Conservation (phyloP, 2,888 invertebrate species). For the Polietes domitor region DNA sequence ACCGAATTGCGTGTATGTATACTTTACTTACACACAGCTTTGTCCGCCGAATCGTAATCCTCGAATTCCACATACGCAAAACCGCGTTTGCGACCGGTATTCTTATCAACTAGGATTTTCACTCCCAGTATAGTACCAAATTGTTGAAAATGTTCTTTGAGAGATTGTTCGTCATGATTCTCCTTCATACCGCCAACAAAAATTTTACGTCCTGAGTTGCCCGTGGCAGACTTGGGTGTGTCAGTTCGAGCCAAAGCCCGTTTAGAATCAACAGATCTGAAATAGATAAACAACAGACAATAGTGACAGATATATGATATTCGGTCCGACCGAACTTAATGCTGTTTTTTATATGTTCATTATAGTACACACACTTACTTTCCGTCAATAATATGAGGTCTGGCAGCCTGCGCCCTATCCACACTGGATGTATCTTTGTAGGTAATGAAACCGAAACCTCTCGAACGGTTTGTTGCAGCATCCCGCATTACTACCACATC, state of each 20-base stretch:
- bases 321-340: too few species aligned
- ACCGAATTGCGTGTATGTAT: too few species aligned
- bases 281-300: not conserved
- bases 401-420: conserved; percentile 75
- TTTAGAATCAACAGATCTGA: conserved; percentile 77
- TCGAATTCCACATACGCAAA: conserved; percentile 78
- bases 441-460: conserved; percentile 78
- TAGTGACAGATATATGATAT: too few species aligned
- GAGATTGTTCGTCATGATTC: conserved; percentile 74
- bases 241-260: conserved; percentile 77
- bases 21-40: conserved; percentile 75
- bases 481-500: conserved; percentile 78
- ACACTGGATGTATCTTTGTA: conserved; percentile 73
- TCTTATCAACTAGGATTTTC: conserved; percentile 76
- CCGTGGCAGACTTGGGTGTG: conserved; percentile 69
- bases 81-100: conserved; percentile 78
- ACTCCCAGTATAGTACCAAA: conserved; percentile 75
- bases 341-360: too few species aligned
- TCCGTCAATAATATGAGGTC: conserved; percentile 77
- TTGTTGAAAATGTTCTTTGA: conserved; percentile 76
- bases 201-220: conserved; percentile 74
- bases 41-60: conserved; percentile 75
- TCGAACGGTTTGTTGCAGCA: conserved; percentile 75
- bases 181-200: conserved; percentile 78
- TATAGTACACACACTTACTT: conserved; percentile 81